A percentile compares a stretch with the other conserved stretches of the same genome.
Conservation (phyloP, 2,888 invertebrate species). For the Oscheius sp. region DNA sequence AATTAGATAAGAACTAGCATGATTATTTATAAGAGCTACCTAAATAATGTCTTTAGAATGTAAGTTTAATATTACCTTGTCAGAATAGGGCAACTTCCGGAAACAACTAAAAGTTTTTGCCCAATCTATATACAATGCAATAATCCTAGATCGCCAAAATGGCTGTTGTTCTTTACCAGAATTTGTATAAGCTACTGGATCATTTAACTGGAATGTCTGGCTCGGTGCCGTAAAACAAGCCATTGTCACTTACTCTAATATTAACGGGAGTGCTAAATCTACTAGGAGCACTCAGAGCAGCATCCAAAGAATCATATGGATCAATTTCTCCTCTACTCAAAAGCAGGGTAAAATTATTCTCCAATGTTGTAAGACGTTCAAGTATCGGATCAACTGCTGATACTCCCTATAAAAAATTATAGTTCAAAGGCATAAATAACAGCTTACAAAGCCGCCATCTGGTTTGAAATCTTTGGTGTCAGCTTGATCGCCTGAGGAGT, state of each 20-base stretch:
- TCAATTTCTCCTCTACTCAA: conserved; percentile 62
- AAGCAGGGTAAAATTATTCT: conserved; percentile 70
- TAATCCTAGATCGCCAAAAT: conserved; percentile 70
- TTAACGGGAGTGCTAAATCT: conserved; percentile 65
- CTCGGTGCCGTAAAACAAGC: neutral
- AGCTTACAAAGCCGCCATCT: conserved; percentile 13
- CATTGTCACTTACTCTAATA: conserved; percentile 54
- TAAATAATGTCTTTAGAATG: conserved; percentile 33
- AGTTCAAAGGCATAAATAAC: neutral
- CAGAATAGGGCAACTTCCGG: conserved; percentile 68
- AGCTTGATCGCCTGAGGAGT: conserved; percentile 15
- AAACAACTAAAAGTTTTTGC: conserved; percentile 71
- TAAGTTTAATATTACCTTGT: conserved; percentile 55
- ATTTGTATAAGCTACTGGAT: conserved; percentile 62
- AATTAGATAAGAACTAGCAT: conserved; percentile 71
- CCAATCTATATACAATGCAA: conserved; percentile 72
- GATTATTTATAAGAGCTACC: conserved; percentile 71
- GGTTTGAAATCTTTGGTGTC: conserved; percentile 23
- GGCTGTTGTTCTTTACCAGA: conserved; percentile 65
- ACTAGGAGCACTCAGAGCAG: conserved; percentile 65
- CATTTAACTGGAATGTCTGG: conserved; percentile 54
- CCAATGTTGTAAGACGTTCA: conserved; percentile 65
- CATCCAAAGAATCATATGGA: conserved; percentile 65
- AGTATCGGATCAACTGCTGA: conserved; percentile 60
- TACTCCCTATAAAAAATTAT: conserved; percentile 5